phyloP scores from a whole-genome alignment of 2,113 vertebrate species.

The Pachypanchax playfairii region DNA sequence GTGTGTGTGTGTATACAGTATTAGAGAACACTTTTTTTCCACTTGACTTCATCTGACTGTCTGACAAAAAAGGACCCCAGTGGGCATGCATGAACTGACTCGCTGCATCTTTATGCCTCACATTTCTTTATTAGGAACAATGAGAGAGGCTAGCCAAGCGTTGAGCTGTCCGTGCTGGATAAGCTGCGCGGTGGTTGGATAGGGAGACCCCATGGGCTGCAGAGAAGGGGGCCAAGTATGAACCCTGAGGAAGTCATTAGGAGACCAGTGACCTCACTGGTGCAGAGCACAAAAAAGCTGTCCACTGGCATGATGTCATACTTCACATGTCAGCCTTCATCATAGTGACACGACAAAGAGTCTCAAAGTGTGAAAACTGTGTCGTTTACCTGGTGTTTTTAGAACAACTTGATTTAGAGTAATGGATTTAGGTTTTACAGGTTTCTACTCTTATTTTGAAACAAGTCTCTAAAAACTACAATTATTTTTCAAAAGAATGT shows the following conservation, averaged over 20 bases:
- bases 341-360: slow-evolving; percentile 47
- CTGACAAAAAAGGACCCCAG: slow-evolving; percentile 72
- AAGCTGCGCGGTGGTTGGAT: slow-evolving; percentile 30
- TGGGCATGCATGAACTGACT: slow-evolving; percentile 78
- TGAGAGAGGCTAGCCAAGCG: slow-evolving; percentile 72
- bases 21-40: slow-evolving; percentile 60
- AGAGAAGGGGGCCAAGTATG: slow-evolving; percentile 46
- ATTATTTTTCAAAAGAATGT: not conserved
- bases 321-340: slow-evolving; percentile 74
- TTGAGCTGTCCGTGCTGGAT: slow-evolving; percentile 56
- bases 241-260: slow-evolving; percentile 79
- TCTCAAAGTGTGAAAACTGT: slow-evolving; percentile 58
- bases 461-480: not conserved
- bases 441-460: not conserved
- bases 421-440: slow-evolving; percentile 3
- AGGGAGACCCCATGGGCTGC: slow-evolving; percentile 48
- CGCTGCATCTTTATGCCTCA: slow-evolving; percentile 72
- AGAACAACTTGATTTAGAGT: slow-evolving; percentile 31
- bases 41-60: slow-evolving; percentile 69
- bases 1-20: slow-evolving; percentile 33
- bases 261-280: slow-evolving; percentile 78
- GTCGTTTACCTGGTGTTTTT: slow-evolving; percentile 55
- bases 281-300: slow-evolving; percentile 67
- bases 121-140: slow-evolving; percentile 79
- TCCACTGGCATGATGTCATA: slow-evolving; percentile 79